phyloP scores from a whole-genome alignment of 2,797 vertebrate species.

The Graptemys geographica region DNA sequence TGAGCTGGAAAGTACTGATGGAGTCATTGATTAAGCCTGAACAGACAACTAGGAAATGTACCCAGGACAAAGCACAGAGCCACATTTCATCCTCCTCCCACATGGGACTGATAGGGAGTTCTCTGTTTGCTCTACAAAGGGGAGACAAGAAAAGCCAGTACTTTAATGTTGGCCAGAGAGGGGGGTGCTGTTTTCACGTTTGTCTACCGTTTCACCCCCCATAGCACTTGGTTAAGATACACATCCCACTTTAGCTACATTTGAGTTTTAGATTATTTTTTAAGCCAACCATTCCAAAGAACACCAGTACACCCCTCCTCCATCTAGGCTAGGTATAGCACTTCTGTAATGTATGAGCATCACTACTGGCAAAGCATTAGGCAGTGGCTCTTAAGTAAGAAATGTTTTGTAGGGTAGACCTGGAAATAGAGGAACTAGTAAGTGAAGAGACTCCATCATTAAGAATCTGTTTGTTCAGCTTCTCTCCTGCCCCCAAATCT shows the following conservation, averaged over 20 bases:
- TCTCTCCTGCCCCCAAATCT: slow-evolving; percentile 30
- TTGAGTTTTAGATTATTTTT: not conserved
- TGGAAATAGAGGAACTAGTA: slow-evolving; percentile 38
- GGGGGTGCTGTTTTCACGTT: not conserved
- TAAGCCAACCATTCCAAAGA: not conserved
- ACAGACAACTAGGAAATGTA: not conserved
- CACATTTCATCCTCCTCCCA: not conserved
- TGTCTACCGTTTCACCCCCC: not conserved
- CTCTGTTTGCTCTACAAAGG: not conserved
- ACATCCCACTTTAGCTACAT: not conserved
- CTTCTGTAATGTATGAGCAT: not conserved
- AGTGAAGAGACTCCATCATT: not conserved
- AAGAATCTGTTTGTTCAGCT: not conserved
- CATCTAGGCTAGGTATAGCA: not conserved
- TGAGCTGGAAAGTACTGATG: not conserved
- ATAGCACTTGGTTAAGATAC: not conserved
- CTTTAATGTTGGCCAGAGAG: not conserved
- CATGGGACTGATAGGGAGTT: not conserved
- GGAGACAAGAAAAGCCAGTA: not conserved
- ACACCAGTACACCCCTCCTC: not conserved
- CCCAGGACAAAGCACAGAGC: not conserved
- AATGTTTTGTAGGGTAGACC: not conserved
- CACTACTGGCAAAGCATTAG: not conserved
- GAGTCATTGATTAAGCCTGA: slow-evolving; percentile 4
- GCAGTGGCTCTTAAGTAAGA: not conserved